Base-by-base conservation (phyloP, 1,140 invertebrate species). In the Drosophila suzukii region DNA sequence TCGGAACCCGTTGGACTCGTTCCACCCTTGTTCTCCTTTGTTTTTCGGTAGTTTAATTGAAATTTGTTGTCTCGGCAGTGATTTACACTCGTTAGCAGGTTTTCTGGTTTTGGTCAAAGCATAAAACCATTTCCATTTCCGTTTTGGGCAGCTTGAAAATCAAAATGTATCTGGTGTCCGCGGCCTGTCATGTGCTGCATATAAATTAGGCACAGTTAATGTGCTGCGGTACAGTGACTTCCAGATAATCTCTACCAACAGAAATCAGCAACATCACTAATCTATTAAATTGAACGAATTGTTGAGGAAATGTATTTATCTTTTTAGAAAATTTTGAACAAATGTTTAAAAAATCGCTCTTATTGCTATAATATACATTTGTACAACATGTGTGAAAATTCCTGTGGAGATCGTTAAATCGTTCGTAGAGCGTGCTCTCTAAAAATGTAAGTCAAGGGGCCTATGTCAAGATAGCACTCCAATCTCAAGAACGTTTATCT, bases 51-150 rank as follows among this genome's bases (percentile, higher is more conserved):
- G 50, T 46, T 38, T 51, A 75, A 62, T 71, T 71, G 34, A 62
- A 62, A 68, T 65, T 72, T 32, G 53, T 72, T 75, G 51, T 56
- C 59, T 75, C 73, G 30, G 51, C 20, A 41, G 43, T 50, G 36
- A 62, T 67, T 70, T 73, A 72, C 55, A 61, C 32, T 53, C 47
- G 24, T 6, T 46, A 71, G 56, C 70, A 73, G 67, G 70, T 43
- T 67, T 68, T 62, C 50, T 60, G 63, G 43, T 43, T 75, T 62
- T 49, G 62, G 75, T 80, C 59, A 47, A 47, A 78, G 51, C 67
- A 57, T 71, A 78, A 81, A 86, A 74, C 63, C 54, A 82, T 85
- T 81, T 63, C 47, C 81, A 86, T 85, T 86, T 85, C 82, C 82
- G 74, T 82, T 85, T 82, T 51, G 44, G 61, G 68, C 72, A 82